Conservation (phyloP, 1,140 invertebrate species). For the Heliconius eleuchia region DNA sequence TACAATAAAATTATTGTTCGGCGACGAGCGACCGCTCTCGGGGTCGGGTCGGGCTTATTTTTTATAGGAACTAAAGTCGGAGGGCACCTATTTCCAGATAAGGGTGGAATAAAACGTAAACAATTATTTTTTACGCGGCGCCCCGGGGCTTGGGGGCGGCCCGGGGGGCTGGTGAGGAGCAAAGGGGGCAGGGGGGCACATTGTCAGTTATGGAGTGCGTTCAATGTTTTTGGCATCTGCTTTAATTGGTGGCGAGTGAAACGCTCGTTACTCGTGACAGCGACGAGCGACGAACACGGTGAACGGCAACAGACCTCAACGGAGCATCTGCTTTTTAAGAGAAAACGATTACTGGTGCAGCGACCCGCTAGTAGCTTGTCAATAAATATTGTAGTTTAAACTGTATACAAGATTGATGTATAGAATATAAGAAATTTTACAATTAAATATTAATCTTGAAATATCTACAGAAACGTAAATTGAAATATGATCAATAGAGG, state of each 20-base stretch:
- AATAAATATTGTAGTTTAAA: background rate
- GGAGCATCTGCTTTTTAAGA: conserved; percentile 31
- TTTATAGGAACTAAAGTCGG: conserved; percentile 15
- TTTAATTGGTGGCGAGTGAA: conserved; percentile 37
- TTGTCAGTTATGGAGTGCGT: conserved; percentile 28
- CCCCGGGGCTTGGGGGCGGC: conserved; percentile 4
- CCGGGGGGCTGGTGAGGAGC: background rate
- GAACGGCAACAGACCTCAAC: conserved; percentile 18
- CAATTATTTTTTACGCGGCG: conserved; percentile 38
- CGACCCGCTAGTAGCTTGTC: background rate
- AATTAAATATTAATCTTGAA: too few relatives aligned
- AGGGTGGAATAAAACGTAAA: conserved; percentile 40
- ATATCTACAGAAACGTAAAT: too few relatives aligned
- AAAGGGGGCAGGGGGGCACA: background rate
- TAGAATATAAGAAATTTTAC: too few relatives aligned
- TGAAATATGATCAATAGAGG: too few relatives aligned
- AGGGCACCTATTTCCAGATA: conserved; percentile 29
- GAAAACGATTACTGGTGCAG: conserved; percentile 18
- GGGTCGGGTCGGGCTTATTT: conserved; percentile 20
- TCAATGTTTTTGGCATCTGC: conserved; percentile 36
- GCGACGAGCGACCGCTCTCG: background rate
- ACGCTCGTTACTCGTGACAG: conserved; percentile 26
- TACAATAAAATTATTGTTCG: background rate
- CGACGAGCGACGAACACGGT: background rate
- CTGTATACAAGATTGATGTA: too few relatives aligned